Conservation (phyloP, 2,888 invertebrate species). For the Halictus quadricinctus region DNA sequence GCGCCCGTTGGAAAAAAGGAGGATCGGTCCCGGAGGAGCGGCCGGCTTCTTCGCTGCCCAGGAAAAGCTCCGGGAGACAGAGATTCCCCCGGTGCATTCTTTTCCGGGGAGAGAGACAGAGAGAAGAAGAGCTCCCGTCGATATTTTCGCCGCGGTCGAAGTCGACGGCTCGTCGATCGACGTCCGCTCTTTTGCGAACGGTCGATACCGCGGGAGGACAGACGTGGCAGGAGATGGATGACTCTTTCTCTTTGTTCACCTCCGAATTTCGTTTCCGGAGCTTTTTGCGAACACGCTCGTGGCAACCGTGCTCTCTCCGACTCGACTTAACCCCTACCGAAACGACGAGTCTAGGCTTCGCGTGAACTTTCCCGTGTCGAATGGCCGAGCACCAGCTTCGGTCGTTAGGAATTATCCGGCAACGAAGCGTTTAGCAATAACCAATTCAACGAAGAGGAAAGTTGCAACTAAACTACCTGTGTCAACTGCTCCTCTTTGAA, state of each 20-base stretch:
- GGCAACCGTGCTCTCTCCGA: neutral
- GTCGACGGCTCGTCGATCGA: neutral
- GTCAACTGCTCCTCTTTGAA: neutral
- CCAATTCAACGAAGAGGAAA: neutral
- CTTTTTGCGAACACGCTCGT: neutral
- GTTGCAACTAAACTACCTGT: neutral
- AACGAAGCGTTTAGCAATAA: neutral
- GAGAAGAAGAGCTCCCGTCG: neutral
- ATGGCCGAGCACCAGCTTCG: neutral
- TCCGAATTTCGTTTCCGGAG: constrained; percentile 1
- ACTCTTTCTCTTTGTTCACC: neutral
- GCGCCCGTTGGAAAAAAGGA: neutral
- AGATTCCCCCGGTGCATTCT: neutral
- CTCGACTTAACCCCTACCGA: neutral
- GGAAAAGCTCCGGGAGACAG: neutral
- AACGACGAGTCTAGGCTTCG: neutral
- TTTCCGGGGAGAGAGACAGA: neutral
- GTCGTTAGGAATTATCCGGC: neutral
- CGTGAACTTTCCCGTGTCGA: neutral
- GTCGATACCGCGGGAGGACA: neutral
- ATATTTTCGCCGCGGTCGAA: neutral
- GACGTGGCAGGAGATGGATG: neutral
- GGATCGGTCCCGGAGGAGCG: neutral
- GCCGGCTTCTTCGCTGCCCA: neutral
- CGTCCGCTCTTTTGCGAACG: neutral